These are phyloP conservation scores for Macrophya annulata DNA, from an alignment of 2,888 invertebrate species.

Conservation along the genomic window DNA sequence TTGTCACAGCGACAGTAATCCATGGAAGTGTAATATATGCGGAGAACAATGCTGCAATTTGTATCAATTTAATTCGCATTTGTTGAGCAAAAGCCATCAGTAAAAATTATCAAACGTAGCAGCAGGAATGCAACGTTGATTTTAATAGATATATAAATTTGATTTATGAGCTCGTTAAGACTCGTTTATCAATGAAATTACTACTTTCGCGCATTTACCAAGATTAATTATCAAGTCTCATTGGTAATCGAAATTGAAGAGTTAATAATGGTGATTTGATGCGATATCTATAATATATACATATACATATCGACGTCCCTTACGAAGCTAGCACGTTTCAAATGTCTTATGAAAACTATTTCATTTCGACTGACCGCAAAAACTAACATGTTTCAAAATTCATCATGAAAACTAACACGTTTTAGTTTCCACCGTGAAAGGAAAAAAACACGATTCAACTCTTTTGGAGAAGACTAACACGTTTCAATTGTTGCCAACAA, in stretches of 20 bases:
- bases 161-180: background rate
- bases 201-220: constrained; percentile 20
- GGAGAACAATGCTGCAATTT: constrained; percentile 97
- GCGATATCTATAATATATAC: constrained; percentile 32
- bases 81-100: constrained; percentile 96
- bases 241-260: constrained; percentile 29
- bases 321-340: too few relatives aligned
- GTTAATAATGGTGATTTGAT: constrained; percentile 6
- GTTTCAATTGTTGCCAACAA: too few relatives aligned
- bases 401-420: too few relatives aligned
- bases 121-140: constrained; percentile 32
- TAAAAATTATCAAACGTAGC: constrained; percentile 60
- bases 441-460: too few relatives aligned
- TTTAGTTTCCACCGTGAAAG: too few relatives aligned
- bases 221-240: background rate
- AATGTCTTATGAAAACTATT: too few relatives aligned
- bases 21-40: constrained; percentile 98
- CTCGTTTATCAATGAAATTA: background rate
- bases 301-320: too few relatives aligned
- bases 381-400: too few relatives aligned
- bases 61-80: constrained; percentile 98
- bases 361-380: too few relatives aligned
- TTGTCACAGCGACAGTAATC: constrained; percentile 98
- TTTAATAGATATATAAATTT: background rate
- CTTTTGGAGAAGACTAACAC: too few relatives aligned